Percentiles rank a stretch among this genome's conserved stretches.
Evolutionary conservation across 2,113 vertebrate species (phyloP).

Genomic region (Synodontis membranacea): DNA sequence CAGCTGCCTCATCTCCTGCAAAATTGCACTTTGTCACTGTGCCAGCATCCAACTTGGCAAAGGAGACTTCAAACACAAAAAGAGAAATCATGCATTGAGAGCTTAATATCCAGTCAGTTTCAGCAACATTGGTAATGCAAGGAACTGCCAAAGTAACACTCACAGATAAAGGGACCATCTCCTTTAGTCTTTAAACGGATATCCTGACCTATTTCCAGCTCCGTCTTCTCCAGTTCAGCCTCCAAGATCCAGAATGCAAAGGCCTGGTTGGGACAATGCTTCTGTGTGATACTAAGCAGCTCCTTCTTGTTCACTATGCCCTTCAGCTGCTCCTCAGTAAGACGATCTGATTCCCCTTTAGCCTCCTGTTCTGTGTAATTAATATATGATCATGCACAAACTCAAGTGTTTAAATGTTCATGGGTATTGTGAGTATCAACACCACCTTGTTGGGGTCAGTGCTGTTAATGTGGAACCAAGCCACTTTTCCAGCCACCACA

Average conservation of each 20-base stretch:
- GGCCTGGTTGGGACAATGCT: constrained; percentile 67
- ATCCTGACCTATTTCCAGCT: constrained; percentile 76
- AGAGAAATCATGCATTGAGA: background rate
- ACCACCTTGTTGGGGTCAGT: background rate
- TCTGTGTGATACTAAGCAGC: constrained; percentile 72
- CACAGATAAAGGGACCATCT: constrained; percentile 83
- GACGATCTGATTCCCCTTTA: constrained; percentile 76
- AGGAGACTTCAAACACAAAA: constrained; percentile 69
- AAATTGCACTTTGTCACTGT: constrained; percentile 88
- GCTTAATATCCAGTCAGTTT: background rate
- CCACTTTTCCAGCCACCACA: background rate
- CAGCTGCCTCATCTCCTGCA: constrained; percentile 76
- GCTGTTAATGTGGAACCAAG: background rate
- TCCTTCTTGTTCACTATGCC: constrained; percentile 72
- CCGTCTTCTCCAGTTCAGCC: constrained; percentile 75
- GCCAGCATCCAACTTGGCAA: constrained; percentile 80
- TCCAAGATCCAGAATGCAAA: constrained; percentile 84
- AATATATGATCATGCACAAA: constrained; percentile 9
- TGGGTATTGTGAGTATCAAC: background rate
- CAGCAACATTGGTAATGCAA: background rate
- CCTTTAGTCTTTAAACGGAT: constrained; percentile 83
- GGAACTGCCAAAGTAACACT: constrained; percentile 52
- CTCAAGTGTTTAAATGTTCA: background rate
- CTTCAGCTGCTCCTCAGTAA: constrained; percentile 72
- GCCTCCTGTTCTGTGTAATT: constrained; percentile 77